Base-by-base conservation (phyloP, 2,888 invertebrate genomes). In the Macrophya annulata region DNA sequence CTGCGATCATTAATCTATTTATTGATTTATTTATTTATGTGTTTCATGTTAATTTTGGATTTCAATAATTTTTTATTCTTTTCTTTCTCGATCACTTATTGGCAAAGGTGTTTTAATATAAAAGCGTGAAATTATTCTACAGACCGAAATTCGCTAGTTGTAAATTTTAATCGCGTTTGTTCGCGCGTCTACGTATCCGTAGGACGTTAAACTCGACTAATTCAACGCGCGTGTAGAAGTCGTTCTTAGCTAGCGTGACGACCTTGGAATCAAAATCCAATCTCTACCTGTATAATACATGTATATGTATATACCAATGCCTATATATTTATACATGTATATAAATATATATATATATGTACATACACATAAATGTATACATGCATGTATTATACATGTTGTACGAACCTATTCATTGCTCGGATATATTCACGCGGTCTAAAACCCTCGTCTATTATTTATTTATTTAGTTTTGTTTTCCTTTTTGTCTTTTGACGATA, bases 241-340 rank as follows among this genome's bases (percentile, higher is more conserved):
- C 51, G 51, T 37, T 68, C n/a, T n/a, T 8, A 37, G 51, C 77
- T 51, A 77, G 77, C 77, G 55, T 77, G 77, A 77, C 77, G 77
- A 55, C 77, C 77, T 77, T 77, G 77, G 51, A 77, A 77, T 15
- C 77, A 77, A 77, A 77, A 17, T 77, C 55, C 77, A 77, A 51
- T 77, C 77, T 55, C 77, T 55, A 77, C 48, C 72, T 74, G 15
- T 45, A 40, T 72, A 43, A n/a, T 21, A 9, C 9, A 17, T 72
- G 4, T 17, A 8, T 43, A 12, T 74, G 8, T 1, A n/a, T 55
- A 55, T 55, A 68, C 68, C n/a, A n/a, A n/a, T 17, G 17, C 55
- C 55, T 17, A 55, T 17, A 10, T 55, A 55, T 55, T 4, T 17
- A 55, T 17, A 31, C 31, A 31, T 31, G 3, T 31, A 31, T 31